Base-by-base conservation (phyloP, 2,113 vertebrate species). In the Scalopus aquaticus region DNA sequence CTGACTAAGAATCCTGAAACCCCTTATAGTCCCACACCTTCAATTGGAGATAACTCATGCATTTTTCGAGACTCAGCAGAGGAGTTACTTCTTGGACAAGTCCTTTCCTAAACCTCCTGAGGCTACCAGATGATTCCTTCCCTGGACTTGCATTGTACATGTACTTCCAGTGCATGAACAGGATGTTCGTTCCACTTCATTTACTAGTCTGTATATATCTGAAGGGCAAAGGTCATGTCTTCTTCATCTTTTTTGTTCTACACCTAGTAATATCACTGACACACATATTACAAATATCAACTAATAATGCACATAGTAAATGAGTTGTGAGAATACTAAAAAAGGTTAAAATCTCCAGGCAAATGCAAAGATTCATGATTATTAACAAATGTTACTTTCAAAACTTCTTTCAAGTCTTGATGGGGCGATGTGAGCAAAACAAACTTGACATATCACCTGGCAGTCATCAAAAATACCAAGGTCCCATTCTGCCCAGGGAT, bases 301-400 rank as follows among this genome's bases (percentile, higher is more conserved):
- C 87, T 90, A 93, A 93, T 80, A 96, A 94, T 95, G 58, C 58
- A 94, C 92, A 90, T 69, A 65, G 56, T 6, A 82, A 95, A 83
- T 86, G 65, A 92, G 46, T 54, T 67, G 35, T 76, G 17, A 93
- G 51, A 90, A 22, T 77, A 49, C 46, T 60, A 78, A 19, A 76
- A 70, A 69, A 73, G 88, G 24, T 73, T 90, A 73, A 95, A 86
- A 82, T 83, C 35, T 87, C 56, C 64, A 90, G 56, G 69, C n/a
- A 95, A 86, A 90, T 69, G 37, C 56, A 79, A 91, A 88, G 17
- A 30, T 39, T 12, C 46, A 67, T 87, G 80, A 83, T 65, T 86
- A 91, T 74, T 92, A 84, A 92, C 72, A 79, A 39, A 74, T 88
- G 58, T 70, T 90, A 85, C 67, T 56, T 87, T 65, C 49, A 16